These are phyloP conservation scores for Minunthozetes semirufus DNA, from an alignment of 2,888 invertebrate genomes.

Conservation along the genomic window DNA sequence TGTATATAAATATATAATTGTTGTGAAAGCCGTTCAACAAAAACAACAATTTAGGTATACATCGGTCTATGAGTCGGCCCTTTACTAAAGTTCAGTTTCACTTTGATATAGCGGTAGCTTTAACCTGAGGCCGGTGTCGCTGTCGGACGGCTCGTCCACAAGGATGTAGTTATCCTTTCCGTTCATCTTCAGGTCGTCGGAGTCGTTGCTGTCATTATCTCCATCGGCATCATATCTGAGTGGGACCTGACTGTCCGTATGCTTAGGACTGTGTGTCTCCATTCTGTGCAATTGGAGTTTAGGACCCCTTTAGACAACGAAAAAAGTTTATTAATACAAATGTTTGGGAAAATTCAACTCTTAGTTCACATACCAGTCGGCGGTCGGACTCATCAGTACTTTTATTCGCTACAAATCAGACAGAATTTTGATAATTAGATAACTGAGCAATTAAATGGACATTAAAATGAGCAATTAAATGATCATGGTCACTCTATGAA, in stretches of 20 bases:
- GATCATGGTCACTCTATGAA: neutral
- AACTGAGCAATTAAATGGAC: neutral
- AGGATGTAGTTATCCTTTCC: conserved; percentile 8
- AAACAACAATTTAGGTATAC: too few species aligned
- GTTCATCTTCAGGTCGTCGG: conserved; percentile 35
- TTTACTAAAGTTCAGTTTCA: conserved; percentile 39
- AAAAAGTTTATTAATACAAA: neutral
- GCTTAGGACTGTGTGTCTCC: conserved; percentile 44
- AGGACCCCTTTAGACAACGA: conserved; percentile 46
- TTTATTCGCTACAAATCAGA: conserved; percentile 35
- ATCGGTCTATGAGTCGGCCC: neutral
- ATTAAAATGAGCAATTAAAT: too few species aligned
- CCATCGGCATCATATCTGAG: conserved; percentile 40
- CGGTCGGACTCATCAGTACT: conserved; percentile 34
- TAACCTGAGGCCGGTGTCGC: conserved; percentile 36
- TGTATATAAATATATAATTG: conserved; percentile 8
- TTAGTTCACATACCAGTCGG: conserved; percentile 33
- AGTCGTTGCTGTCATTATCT: conserved; percentile 38
- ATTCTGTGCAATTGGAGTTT: conserved; percentile 44
- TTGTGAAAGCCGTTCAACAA: neutral
- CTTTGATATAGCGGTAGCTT: conserved; percentile 37
- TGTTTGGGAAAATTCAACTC: neutral
- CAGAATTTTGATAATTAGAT: neutral
- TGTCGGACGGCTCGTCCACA: conserved; percentile 14
- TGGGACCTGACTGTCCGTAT: conserved; percentile 45